Percentiles rank a stretch among this genome's conserved stretches.
These are phyloP conservation scores for Pentamera pediparva DNA, from an alignment of 53 echinoderm and acorn worm genomes.

Conservation along the genomic window DNA sequence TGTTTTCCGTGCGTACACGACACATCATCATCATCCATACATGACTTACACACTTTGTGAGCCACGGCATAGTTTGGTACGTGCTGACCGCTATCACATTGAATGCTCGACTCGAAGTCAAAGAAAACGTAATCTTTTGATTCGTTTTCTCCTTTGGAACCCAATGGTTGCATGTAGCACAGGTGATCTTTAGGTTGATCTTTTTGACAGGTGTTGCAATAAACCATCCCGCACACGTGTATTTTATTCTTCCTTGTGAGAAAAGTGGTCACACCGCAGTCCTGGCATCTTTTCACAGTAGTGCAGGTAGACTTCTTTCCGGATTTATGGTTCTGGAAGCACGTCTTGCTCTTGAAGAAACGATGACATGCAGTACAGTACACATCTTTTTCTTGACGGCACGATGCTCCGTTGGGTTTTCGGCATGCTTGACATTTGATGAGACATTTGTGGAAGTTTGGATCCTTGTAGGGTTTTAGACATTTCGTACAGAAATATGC, in stretches of 20 bases:
- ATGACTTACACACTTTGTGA: neutral
- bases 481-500: slow-evolving; percentile 13
- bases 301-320: neutral
- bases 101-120: neutral
- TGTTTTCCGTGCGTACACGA: neutral
- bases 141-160: neutral
- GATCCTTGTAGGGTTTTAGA: slow-evolving; percentile 13
- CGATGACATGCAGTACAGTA: neutral
- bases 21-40: neutral
- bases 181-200: neutral
- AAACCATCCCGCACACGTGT: neutral
- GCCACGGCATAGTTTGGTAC: slow-evolving; percentile 5
- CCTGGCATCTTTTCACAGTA: neutral
- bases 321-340: slow-evolving; percentile 3
- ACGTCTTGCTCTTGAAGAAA: neutral
- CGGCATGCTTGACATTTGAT: neutral
- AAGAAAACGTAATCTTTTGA: neutral
- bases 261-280: neutral
- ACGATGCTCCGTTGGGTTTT: neutral
- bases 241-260: neutral
- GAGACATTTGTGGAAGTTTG: neutral
- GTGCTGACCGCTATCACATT: neutral
- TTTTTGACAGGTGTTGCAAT: neutral
- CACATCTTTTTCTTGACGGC: neutral
- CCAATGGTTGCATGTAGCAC: slow-evolving; percentile 13